phyloP scores from a whole-genome alignment of 2,888 invertebrate genomes.

The Drosophila villosipedis region DNA sequence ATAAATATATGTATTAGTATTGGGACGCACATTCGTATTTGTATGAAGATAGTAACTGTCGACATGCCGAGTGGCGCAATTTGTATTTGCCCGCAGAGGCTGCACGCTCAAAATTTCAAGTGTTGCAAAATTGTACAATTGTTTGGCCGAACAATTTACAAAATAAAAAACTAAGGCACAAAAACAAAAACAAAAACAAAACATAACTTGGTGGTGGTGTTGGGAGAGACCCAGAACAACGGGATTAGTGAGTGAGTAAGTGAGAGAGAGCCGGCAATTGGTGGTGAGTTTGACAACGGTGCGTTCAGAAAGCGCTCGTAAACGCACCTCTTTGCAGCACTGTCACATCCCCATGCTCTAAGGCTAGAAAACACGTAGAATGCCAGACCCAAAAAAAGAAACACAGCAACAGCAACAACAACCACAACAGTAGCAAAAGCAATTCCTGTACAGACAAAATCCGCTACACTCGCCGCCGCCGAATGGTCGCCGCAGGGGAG shows the following conservation, averaged over 20 bases:
- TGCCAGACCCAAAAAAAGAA: slow-evolving; percentile 52
- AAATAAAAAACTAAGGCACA: slow-evolving; percentile 27
- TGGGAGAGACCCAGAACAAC: slow-evolving; percentile 8
- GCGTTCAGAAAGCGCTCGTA: slow-evolving; percentile 23
- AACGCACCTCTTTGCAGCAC: slow-evolving; percentile 56
- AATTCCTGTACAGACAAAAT: slow-evolving; percentile 70
- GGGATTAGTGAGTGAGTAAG: slow-evolving; percentile 12
- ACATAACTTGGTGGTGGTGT: slow-evolving; percentile 3
- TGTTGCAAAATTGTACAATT: slow-evolving; percentile 65
- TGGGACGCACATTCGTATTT: slow-evolving; percentile 1
- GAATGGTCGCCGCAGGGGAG: slow-evolving; percentile 37
- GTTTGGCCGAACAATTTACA: slow-evolving; percentile 65
- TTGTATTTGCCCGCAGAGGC: slow-evolving; percentile 33
- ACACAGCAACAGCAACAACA: slow-evolving; percentile 24
- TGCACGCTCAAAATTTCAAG: slow-evolving; percentile 57
- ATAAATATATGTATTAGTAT: not conserved
- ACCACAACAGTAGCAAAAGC: slow-evolving; percentile 15
- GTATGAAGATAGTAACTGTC: slow-evolving; percentile 18
- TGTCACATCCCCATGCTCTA: slow-evolving; percentile 37
- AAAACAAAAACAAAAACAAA: slow-evolving; percentile 6
- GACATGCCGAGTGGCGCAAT: slow-evolving; percentile 56
- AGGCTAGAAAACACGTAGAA: slow-evolving; percentile 58
- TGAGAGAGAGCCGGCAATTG: slow-evolving; percentile 31
- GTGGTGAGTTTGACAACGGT: slow-evolving; percentile 71
- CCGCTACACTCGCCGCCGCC: slow-evolving; percentile 62